A percentile compares a stretch with the other conserved stretches of the same genome.
These are phyloP conservation scores for Platyrinchus mystaceus DNA, from an alignment of 2,797 vertebrate genomes.

Conservation along the genomic window DNA sequence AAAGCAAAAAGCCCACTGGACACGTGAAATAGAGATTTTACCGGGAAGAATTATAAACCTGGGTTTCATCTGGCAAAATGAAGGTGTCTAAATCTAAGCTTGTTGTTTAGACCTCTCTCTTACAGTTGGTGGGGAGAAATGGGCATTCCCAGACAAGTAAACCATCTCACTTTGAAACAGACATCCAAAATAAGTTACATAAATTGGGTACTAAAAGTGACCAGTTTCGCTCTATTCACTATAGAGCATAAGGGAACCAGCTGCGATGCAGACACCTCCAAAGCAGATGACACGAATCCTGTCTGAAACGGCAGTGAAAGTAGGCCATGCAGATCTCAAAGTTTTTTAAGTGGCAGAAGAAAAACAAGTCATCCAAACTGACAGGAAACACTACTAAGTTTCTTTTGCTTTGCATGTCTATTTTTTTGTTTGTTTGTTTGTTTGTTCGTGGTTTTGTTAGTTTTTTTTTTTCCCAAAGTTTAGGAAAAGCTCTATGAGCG, in stretches of 20 bases:
- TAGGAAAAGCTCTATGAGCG: background rate
- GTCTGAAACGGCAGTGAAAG: background rate
- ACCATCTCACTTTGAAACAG: background rate
- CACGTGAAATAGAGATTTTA: background rate
- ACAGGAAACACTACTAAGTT: background rate
- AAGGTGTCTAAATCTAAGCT: background rate
- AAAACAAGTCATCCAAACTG: background rate
- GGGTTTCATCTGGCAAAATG: background rate
- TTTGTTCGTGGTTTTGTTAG: accelerated
- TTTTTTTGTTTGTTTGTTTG: background rate
- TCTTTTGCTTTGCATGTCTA: background rate
- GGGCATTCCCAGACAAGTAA: background rate
- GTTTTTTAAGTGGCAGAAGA: background rate
- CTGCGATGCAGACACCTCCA: background rate
- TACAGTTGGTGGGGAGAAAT: background rate
- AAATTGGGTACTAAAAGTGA: background rate
- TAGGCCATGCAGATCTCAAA: background rate
- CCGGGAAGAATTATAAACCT: background rate
- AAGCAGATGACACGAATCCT: background rate
- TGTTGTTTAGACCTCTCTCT: background rate
- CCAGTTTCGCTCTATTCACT: background rate
- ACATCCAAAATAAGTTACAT: background rate
- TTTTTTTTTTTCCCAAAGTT: accelerated
- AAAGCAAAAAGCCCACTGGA: background rate
- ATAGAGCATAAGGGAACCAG: background rate